Conservation (phyloP, 2,797 vertebrate genomes). For the Sebastes iracundus region DNA sequence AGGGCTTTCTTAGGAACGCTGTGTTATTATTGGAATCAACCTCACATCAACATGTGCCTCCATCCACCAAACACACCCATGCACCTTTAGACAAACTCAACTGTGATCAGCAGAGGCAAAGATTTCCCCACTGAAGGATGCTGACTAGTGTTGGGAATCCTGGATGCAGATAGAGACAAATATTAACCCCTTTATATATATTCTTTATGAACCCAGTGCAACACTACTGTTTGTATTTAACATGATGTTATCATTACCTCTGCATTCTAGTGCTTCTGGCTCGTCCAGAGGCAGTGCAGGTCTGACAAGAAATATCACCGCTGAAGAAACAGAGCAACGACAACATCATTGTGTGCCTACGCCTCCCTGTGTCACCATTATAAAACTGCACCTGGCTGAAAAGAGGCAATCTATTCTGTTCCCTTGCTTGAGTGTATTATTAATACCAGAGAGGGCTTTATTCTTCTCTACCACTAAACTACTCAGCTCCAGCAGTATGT, state of each 20-base stretch:
- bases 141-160: neutral
- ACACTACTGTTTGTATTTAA: neutral
- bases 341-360: neutral
- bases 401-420: neutral
- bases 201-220: neutral
- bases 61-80: neutral
- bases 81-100: neutral
- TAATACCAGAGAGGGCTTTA: neutral
- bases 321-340: constrained; percentile 11
- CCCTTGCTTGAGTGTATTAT: neutral
- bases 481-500: neutral
- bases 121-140: neutral
- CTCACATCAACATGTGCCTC: neutral
- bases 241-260: neutral
- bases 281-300: neutral
- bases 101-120: neutral
- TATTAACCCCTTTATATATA: neutral
- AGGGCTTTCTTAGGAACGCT: neutral
- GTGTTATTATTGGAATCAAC: neutral
- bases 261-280: neutral
- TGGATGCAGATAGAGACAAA: neutral
- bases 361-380: constrained; percentile 37
- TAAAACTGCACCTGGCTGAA: constrained; percentile 42
- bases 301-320: constrained; percentile 11
- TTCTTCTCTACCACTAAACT: neutral